Base-by-base conservation (phyloP, 2,888 invertebrate species). In the Catocala fraxini region DNA sequence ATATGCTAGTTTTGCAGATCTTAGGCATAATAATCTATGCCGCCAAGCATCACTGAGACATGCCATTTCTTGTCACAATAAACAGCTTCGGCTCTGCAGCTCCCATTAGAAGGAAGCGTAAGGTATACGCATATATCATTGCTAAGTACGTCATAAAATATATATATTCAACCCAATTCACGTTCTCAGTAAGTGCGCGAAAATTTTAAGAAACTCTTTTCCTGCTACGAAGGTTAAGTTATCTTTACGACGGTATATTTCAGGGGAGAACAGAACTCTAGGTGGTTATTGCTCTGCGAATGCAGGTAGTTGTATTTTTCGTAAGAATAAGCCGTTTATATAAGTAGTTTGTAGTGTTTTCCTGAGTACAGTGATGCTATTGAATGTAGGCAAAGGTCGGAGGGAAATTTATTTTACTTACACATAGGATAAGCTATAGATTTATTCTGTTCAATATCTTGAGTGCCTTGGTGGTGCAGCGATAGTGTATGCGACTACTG, bases 141-240 rank as follows among this genome's bases (percentile, higher is more conserved):
- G 51, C 55, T 70, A 60, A 66, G 67, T 56, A 51, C 63, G 15
- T 53, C 64, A 57, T 70, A 65, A 70, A 65, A 67, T 58, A 61
- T 56, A 66, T 52, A 65, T 13, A 15, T 46, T 60, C 57, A 56
- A 25, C 34, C 59, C 58, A 49, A 46, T 70, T 61, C 54, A 25
- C 53, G 42, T 55, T 53, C 52, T 25, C 12, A 42, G 57, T 51
- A 59, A 72, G 65, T 56, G 56, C 7, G 62, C 60, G 42, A 58
- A 60, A 51, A 51, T 58, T 73, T 63, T 47, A 60, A 48, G 57
- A 62, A 55, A 55, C 55, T 35, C 51, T 35, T 56, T 15, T 59
- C 41, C 43, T 52, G 11, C 45, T 52, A 25, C 25, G 10, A 56
- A 42, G 7, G 13, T 10, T 34, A 48, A 45, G 52, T 62, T 61